Evolutionary conservation across 2,113 vertebrate genomes (phyloP).

Genomic region (Cairina moschata): DNA sequence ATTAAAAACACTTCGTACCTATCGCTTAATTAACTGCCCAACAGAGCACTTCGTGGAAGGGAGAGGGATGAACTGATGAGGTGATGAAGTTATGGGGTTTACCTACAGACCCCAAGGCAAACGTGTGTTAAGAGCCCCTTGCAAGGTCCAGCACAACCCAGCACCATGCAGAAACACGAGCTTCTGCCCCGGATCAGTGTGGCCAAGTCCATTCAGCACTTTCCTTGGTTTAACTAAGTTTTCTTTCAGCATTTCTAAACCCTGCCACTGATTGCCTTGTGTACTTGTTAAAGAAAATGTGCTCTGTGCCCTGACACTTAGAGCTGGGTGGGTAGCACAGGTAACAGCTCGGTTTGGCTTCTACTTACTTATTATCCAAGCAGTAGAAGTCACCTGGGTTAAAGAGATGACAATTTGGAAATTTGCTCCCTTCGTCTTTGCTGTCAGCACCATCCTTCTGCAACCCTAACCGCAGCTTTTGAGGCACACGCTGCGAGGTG

Average conservation of each 20-base stretch:
- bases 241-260: not conserved
- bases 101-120: not conserved
- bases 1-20: not conserved
- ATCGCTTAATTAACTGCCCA: not conserved
- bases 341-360: not conserved
- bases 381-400: not conserved
- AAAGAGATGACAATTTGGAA: not conserved
- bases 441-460: not conserved
- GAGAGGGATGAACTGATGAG: not conserved
- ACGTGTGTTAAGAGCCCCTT: not conserved
- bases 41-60: not conserved
- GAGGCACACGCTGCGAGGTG: accelerated
- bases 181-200: not conserved
- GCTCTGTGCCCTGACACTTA: accelerated
- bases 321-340: not conserved
- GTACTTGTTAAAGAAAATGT: not conserved
- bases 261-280: not conserved
- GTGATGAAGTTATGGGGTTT: not conserved
- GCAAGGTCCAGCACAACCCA: not conserved
- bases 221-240: accelerated
- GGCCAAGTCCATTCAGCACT: not conserved
- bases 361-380: not conserved
- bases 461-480: not conserved
- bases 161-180: not conserved
- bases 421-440: not conserved